Conservation (phyloP, 2,797 vertebrate genomes). For the Todus mexicanus region DNA sequence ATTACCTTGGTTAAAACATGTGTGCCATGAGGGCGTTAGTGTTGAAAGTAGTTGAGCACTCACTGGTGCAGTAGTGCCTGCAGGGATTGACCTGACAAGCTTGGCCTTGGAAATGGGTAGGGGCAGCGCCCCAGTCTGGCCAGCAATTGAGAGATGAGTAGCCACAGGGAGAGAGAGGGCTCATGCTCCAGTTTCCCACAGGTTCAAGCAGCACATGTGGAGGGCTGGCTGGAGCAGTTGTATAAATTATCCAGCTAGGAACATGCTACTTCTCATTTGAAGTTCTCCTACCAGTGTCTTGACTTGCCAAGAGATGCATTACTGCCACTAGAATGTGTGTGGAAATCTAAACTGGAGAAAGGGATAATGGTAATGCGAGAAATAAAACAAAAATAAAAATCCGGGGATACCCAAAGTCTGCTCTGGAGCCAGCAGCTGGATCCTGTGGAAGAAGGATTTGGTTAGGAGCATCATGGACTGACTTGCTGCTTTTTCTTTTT, state of each 20-base stretch:
- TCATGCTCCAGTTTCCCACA: not conserved
- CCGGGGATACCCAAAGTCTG: not conserved
- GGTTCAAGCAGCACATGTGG: fast-evolving
- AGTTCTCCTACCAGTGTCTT: not conserved
- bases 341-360: not conserved
- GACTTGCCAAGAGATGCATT: not conserved
- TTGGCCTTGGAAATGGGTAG: not conserved
- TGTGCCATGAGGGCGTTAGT: fast-evolving
- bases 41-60: not conserved
- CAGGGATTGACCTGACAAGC: not conserved
- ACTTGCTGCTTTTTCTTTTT: not conserved
- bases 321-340: not conserved
- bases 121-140: not conserved
- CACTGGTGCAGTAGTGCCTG: not conserved
- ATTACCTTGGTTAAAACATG: not conserved
- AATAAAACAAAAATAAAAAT: not conserved
- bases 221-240: not conserved
- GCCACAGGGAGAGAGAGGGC: not conserved
- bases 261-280: not conserved
- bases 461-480: not conserved
- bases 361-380: not conserved
- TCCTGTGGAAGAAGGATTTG: not conserved
- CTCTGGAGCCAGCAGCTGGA: not conserved
- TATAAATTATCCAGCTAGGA: not conserved
- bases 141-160: not conserved